phyloP scores from a whole-genome alignment of 2,888 invertebrate species.

The Dryococelus australis region DNA sequence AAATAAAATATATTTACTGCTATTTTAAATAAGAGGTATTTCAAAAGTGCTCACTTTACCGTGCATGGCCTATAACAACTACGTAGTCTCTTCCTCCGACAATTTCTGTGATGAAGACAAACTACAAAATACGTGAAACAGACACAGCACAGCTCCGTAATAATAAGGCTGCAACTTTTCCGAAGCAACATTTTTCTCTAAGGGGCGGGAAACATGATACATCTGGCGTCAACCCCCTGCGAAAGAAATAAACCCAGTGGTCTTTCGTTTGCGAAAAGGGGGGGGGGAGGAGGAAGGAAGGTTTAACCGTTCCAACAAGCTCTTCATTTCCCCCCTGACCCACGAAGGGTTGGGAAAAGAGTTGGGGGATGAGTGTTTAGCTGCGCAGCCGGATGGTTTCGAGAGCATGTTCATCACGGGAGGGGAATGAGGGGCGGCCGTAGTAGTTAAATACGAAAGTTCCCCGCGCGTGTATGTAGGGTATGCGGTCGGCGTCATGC shows the following conservation, averaged over 20 bases:
- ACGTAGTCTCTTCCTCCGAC: too few relatives aligned
- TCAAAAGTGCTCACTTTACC: too few relatives aligned
- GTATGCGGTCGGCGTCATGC: constrained; percentile 16
- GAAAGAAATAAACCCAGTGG: neutral
- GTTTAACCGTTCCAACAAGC: neutral
- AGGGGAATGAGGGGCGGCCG: neutral
- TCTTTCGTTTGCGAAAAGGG: too few relatives aligned
- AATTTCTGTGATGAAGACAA: neutral
- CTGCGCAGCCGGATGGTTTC: neutral
- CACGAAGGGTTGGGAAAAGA: neutral
- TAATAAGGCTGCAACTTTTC: neutral
- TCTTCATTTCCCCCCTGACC: neutral
- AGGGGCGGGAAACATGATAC: neutral
- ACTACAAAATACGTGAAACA: neutral
- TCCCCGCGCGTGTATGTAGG: neutral
- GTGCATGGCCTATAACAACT: too few relatives aligned
- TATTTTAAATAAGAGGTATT: too few relatives aligned
- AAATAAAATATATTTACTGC: too few relatives aligned
- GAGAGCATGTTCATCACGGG: neutral
- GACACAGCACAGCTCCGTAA: neutral
- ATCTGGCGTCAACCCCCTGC: neutral
- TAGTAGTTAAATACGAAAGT: constrained; percentile 16
- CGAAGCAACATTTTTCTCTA: neutral
- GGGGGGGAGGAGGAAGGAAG: neutral
- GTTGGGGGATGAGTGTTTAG: neutral